phyloP scores from a whole-genome alignment of 2,113 vertebrate species.

The Jaculus jaculus region DNA sequence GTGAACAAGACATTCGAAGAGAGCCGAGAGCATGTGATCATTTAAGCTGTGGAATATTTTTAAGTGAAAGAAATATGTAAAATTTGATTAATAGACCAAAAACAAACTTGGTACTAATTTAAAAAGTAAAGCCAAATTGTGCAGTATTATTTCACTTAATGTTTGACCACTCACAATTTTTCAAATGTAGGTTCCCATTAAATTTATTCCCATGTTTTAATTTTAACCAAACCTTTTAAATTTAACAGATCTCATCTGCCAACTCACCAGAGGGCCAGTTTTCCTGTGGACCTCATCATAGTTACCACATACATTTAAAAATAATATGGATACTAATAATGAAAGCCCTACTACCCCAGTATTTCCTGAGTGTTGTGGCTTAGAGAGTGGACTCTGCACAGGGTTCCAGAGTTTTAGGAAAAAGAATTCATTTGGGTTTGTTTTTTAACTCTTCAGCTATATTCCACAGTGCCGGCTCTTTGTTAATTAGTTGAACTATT shows the following conservation, averaged over 20 bases:
- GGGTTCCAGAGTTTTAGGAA: conserved; percentile 22
- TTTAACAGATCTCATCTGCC: conserved; percentile 19
- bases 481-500: conserved; percentile 37
- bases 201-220: background rate
- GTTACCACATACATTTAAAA: conserved; percentile 20
- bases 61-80: background rate
- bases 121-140: conserved; percentile 22
- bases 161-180: conserved; percentile 22
- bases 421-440: conserved; percentile 62
- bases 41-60: background rate
- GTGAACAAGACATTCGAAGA: background rate
- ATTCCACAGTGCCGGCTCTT: background rate
- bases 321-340: conserved; percentile 33
- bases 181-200: background rate
- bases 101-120: background rate
- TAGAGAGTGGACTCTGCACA: conserved; percentile 50
- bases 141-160: background rate
- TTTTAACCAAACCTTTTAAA: conserved; percentile 4
- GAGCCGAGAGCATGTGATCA: background rate
- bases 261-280: background rate
- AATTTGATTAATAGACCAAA: conserved; percentile 9
- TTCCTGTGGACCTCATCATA: background rate
- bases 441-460: conserved; percentile 38
- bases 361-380: conserved; percentile 59
- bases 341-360: conserved; percentile 51